These are phyloP conservation scores for Balaenoptera acutorostrata DNA, from an alignment of 2,113 vertebrate species.

Conservation along the genomic window DNA sequence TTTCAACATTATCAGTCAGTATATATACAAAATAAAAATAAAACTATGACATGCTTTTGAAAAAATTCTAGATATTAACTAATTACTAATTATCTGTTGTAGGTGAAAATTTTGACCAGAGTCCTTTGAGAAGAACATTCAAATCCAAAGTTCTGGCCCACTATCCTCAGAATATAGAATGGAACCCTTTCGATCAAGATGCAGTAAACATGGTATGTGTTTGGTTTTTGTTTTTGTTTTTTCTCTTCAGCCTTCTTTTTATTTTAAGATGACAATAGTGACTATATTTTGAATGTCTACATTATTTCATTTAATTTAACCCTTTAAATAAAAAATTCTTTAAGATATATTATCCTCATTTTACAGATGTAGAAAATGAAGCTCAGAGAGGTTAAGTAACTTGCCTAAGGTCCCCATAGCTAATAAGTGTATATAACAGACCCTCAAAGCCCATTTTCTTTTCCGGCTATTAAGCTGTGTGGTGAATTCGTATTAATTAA, in stretches of 20 bases:
- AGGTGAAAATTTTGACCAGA: conserved; percentile 97
- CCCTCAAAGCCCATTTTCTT: background rate
- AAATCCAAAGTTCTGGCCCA: conserved; percentile 97
- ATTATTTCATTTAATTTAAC: conserved; percentile 11
- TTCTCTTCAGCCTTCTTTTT: background rate
- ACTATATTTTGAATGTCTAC: background rate
- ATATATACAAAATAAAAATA: background rate
- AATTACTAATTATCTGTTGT: conserved; percentile 61
- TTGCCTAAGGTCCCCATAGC: background rate
- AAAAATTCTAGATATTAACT: background rate
- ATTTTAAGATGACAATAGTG: background rate
- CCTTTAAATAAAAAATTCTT: background rate
- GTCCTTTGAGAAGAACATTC: conserved; percentile 94
- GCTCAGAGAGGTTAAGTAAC: background rate
- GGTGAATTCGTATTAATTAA: background rate
- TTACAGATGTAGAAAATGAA: conserved; percentile 14
- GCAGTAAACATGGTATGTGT: conserved; percentile 97
- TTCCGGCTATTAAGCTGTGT: background rate
- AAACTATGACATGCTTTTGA: background rate
- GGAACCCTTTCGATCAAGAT: conserved; percentile 96
- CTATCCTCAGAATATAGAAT: conserved; percentile 95
- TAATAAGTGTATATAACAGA: background rate
- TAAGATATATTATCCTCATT: background rate
- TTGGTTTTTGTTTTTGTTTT: background rate
- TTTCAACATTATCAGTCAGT: background rate